A percentile compares a stretch with the other conserved stretches of the same genome.
These are phyloP conservation scores for Lemur catta DNA, from an alignment of 2,797 vertebrate genomes.

Conservation along the genomic window DNA sequence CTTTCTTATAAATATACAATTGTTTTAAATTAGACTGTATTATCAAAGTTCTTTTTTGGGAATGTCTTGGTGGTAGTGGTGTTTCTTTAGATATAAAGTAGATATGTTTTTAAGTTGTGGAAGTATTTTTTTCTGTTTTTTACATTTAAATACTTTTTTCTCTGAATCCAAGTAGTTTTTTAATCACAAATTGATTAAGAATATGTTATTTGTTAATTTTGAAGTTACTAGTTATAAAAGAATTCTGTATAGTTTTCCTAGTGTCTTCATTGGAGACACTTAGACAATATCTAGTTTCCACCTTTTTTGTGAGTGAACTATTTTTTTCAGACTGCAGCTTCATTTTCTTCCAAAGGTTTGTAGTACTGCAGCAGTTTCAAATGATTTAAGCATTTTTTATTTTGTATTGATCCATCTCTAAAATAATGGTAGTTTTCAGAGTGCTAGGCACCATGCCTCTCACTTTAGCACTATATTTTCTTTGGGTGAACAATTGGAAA, in stretches of 20 bases:
- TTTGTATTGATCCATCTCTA: conserved; percentile 10
- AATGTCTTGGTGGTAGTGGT: background rate
- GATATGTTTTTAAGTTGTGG: background rate
- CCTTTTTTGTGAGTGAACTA: background rate
- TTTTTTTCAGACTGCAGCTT: background rate
- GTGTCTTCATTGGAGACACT: background rate
- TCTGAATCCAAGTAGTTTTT: background rate
- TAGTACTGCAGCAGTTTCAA: background rate
- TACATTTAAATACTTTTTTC: background rate
- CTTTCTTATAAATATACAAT: background rate
- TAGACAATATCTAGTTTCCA: background rate
- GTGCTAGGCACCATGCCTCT: background rate
- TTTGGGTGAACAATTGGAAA: background rate
- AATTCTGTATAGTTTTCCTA: background rate
- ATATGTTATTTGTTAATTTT: background rate
- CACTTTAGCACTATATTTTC: background rate
- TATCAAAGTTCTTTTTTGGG: background rate
- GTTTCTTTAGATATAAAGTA: background rate
- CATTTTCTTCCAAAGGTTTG: background rate
- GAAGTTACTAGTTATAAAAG: background rate
- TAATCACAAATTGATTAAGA: background rate
- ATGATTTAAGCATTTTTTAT: background rate
- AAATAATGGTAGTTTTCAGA: conserved; percentile 1
- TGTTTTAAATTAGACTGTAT: background rate
- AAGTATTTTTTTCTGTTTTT: background rate